Conservation (phyloP, 2,113 vertebrate genomes). For the Pachycephala philippinensis region DNA sequence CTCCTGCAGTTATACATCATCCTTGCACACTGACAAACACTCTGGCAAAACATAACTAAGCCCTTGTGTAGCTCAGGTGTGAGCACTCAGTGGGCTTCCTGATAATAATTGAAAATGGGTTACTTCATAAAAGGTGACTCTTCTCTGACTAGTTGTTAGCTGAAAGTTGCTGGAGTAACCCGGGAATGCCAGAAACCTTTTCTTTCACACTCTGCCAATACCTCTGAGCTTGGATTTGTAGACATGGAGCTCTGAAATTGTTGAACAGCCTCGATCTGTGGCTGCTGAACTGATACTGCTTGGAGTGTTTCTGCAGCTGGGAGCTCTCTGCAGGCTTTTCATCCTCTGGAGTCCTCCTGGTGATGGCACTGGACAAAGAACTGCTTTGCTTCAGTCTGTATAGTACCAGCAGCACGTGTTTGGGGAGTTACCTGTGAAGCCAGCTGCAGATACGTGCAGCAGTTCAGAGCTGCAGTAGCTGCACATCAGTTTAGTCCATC, state of each 20-base stretch:
- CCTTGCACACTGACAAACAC: neutral
- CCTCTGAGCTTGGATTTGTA: neutral
- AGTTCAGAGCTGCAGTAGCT: neutral
- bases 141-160: neutral
- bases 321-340: neutral
- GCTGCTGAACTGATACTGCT: neutral
- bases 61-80: neutral
- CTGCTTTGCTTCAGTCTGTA: neutral
- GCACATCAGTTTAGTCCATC: neutral
- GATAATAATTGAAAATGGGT: neutral
- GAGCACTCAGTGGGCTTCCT: neutral
- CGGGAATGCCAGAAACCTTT: neutral
- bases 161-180: neutral
- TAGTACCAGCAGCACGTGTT: neutral
- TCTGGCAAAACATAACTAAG: neutral
- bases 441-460: fast-evolving
- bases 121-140: neutral
- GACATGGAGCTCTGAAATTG: neutral
- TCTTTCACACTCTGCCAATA: neutral
- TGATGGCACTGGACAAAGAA: neutral
- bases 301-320: neutral
- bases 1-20: neutral
- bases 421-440: neutral
- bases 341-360: neutral
- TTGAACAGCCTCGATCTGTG: fast-evolving